phyloP scores from a whole-genome alignment of 2,888 invertebrate species.

The Watsonalla cultraria region DNA sequence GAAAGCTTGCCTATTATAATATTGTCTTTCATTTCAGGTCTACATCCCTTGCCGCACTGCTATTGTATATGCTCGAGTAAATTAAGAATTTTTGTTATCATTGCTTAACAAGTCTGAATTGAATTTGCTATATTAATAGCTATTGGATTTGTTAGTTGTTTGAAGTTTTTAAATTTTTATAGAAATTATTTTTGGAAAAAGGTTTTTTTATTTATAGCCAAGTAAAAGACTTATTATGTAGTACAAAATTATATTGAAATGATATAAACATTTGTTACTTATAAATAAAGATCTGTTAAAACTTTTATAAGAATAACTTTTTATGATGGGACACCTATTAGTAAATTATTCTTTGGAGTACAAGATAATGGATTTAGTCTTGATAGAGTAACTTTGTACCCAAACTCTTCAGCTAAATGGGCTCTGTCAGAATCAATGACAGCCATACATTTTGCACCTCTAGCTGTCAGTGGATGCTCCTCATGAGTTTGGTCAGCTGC shows the following conservation, averaged over 20 bases:
- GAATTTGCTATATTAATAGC: background rate
- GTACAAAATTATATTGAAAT: conserved; percentile 25
- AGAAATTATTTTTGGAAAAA: conserved; percentile 11
- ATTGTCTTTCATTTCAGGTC: conserved; percentile 77
- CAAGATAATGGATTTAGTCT: conserved; percentile 89
- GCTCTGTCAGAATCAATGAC: conserved; percentile 92
- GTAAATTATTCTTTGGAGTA: conserved; percentile 94
- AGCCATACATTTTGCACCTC: conserved; percentile 92
- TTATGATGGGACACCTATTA: conserved; percentile 80
- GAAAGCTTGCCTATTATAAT: background rate
- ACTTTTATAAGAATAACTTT: conserved; percentile 13
- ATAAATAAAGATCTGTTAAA: conserved; percentile 33
- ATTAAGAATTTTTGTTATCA: background rate
- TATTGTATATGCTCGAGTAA: conserved; percentile 76
- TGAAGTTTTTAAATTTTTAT: background rate
- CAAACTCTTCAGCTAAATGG: conserved; percentile 84
- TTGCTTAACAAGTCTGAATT: background rate
- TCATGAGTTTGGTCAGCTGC: conserved; percentile 95
- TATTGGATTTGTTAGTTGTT: background rate
- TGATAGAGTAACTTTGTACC: conserved; percentile 86
- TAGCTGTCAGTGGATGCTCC: conserved; percentile 82
- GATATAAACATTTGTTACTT: conserved; percentile 27
- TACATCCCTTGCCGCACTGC: conserved; percentile 87
- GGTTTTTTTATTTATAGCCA: conserved; percentile 14
- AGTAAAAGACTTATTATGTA: conserved; percentile 22